Conservation (phyloP, 1,140 invertebrate genomes). For the Neotoxoptera formosana region DNA sequence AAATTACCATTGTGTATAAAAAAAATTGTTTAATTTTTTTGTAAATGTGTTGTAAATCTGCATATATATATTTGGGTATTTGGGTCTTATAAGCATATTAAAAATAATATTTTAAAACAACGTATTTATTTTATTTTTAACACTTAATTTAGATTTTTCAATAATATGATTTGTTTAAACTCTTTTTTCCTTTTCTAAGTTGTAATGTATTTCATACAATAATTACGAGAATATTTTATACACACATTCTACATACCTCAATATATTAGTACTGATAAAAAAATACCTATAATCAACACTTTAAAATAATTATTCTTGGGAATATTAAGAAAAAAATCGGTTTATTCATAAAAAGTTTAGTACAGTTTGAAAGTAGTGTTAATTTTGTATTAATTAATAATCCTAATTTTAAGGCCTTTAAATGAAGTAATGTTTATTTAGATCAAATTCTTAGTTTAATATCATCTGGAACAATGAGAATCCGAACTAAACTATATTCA, state of each 20-base stretch:
- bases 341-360: not conserved
- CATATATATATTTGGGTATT: slow-evolving; percentile 52
- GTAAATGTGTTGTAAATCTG: slow-evolving; percentile 58
- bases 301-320: not conserved
- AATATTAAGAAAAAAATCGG: not conserved
- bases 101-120: slow-evolving; percentile 45
- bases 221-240: not conserved
- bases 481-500: not conserved
- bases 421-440: not conserved
- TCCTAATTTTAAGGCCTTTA: not conserved
- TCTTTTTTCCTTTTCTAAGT: not conserved
- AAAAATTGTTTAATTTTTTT: slow-evolving; percentile 46
- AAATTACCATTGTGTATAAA: slow-evolving; percentile 58
- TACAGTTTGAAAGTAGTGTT: not conserved
- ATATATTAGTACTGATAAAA: not conserved
- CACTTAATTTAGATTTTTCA: not conserved
- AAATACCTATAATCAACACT: not conserved
- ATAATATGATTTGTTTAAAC: not conserved
- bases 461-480: not conserved
- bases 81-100: slow-evolving; percentile 47
- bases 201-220: not conserved
- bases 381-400: not conserved
- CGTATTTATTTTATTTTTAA: slow-evolving; percentile 23
- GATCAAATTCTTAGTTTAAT: not conserved
- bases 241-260: not conserved